phyloP scores from a whole-genome alignment of 2,888 invertebrate species.

The Luffia ferchaultella region DNA sequence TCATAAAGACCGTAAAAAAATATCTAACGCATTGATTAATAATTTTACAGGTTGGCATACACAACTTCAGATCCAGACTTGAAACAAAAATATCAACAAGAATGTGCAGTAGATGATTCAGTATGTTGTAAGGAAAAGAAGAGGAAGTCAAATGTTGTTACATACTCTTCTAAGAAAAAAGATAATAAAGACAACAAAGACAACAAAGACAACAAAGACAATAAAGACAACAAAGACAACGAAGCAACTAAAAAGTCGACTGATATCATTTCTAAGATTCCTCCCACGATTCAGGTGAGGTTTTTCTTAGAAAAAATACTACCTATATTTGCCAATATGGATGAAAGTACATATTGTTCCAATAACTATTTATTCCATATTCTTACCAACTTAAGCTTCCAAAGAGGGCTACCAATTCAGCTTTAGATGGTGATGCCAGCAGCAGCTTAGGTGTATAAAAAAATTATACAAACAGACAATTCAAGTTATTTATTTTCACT shows the following conservation, averaged over 20 bases:
- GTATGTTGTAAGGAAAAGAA: slow-evolving; percentile 44
- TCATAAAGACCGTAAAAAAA: no score
- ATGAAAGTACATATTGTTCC: no score
- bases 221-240: slow-evolving; percentile 19
- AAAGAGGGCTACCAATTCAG: no score
- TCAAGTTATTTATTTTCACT: no score
- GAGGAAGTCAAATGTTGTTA: slow-evolving; percentile 13
- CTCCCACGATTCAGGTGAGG: slow-evolving; percentile 51
- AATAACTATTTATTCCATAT: no score
- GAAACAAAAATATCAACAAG: slow-evolving; percentile 38
- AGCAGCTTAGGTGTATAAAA: no score
- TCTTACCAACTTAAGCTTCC: no score
- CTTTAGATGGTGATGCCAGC: no score
- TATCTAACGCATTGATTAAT: no score
- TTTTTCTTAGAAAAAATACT: no score
- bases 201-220: slow-evolving; percentile 25
- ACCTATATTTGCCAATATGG: no score
- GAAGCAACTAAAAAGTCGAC: slow-evolving; percentile 18
- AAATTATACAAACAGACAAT: no score
- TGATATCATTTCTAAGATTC: slow-evolving; percentile 34
- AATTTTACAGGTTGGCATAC: slow-evolving; percentile 40
- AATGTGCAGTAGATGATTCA: slow-evolving; percentile 36
- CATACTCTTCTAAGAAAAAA: slow-evolving; percentile 24
- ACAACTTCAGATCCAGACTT: slow-evolving; percentile 43
- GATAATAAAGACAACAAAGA: slow-evolving; percentile 18